A percentile compares a stretch with the other conserved stretches of the same genome.
phyloP scores from a whole-genome alignment of 2,113 vertebrate genomes.

The Orientallactaga bullata region DNA sequence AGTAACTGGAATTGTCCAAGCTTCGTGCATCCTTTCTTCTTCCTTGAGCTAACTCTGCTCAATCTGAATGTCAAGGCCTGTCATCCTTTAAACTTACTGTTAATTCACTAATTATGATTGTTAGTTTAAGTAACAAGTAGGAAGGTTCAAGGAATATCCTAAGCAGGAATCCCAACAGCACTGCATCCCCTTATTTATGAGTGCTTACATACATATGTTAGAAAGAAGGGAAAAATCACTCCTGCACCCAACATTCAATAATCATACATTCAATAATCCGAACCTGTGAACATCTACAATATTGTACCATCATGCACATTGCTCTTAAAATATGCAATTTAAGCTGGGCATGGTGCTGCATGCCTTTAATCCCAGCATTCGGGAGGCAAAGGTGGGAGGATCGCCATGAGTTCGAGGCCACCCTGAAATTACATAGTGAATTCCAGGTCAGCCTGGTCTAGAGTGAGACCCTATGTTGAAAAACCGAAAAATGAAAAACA shows the following conservation, averaged over 20 bases:
- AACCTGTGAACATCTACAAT: neutral
- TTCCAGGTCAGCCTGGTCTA: too few species aligned
- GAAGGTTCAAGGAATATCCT: neutral
- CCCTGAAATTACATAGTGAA: too few species aligned
- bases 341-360: too few species aligned
- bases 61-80: neutral
- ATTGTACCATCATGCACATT: neutral
- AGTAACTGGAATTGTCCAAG: neutral
- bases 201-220: neutral
- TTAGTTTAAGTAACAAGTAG: constrained; percentile 26
- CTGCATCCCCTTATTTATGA: neutral
- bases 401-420: too few species aligned
- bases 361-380: too few species aligned
- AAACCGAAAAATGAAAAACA: too few species aligned
- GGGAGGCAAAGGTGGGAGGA: too few species aligned
- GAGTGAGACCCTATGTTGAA: too few species aligned
- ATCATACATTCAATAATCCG: neutral
- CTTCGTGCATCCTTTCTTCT: neutral
- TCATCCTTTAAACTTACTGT: neutral
- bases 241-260: neutral
- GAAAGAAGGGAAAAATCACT: neutral
- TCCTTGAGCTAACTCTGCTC: neutral
- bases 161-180: neutral
- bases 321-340: too few species aligned
- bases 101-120: constrained; percentile 37